phyloP scores from a whole-genome alignment of 2,113 vertebrate genomes.

The Phalacrocorax aristotelis region DNA sequence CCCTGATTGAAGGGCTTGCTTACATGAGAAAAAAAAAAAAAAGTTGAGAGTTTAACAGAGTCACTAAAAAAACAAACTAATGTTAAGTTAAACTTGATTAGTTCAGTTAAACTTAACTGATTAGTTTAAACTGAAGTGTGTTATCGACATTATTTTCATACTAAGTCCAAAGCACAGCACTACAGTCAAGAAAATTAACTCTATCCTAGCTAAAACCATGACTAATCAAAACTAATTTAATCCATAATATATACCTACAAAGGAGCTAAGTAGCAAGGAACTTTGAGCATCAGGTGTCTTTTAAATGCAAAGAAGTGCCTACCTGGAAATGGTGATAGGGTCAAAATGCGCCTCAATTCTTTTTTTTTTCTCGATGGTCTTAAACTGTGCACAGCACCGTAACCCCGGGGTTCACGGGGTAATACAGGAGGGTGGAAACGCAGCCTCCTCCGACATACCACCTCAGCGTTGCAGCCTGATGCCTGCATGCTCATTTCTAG shows the following conservation, averaged over 20 bases:
- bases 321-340: not conserved
- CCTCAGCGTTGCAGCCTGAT: not conserved
- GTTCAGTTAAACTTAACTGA: not conserved
- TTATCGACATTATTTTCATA: no score
- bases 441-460: not conserved
- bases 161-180: no score
- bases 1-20: not conserved
- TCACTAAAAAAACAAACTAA: not conserved
- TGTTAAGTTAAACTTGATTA: not conserved
- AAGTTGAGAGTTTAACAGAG: not conserved
- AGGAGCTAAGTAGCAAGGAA: not conserved
- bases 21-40: not conserved
- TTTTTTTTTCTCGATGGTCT: not conserved
- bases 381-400: no score
- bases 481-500: not conserved
- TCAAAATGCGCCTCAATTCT: not conserved
- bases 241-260: accelerated
- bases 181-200: no score
- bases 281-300: not conserved
- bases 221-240: not conserved
- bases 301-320: not conserved
- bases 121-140: not conserved
- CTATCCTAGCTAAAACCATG: no score
- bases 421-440: not conserved
- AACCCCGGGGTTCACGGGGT: not conserved